phyloP scores from a whole-genome alignment of 2,113 vertebrate species.

The Pogonocichla stellata region DNA sequence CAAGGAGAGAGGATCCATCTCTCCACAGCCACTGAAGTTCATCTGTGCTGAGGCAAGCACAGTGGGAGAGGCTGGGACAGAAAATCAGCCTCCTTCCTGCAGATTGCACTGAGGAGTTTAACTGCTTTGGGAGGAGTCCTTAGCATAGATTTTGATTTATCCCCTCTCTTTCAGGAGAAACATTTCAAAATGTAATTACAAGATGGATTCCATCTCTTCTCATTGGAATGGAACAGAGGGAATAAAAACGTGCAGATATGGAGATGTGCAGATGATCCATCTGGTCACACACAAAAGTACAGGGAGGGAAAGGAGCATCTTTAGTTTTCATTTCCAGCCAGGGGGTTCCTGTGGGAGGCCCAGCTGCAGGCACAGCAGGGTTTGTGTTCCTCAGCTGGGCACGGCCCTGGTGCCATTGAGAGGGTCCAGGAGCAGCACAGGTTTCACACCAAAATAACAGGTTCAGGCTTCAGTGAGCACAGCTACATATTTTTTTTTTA shows the following conservation, averaged over 20 bases:
- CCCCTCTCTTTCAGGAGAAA: background rate
- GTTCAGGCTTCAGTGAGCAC: background rate
- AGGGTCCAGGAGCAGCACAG: background rate
- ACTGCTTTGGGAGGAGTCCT: background rate
- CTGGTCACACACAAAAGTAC: background rate
- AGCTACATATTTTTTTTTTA: background rate
- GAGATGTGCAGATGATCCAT: background rate
- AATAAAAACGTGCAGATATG: rapidly evolving
- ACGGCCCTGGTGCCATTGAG: rapidly evolving
- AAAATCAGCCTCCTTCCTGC: background rate
- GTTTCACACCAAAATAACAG: background rate
- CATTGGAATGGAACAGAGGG: background rate
- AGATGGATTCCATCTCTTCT: background rate
- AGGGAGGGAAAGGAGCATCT: background rate
- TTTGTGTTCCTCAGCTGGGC: background rate
- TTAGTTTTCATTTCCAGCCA: background rate
- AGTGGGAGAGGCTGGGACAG: background rate
- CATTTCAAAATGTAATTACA: background rate
- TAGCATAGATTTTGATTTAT: background rate
- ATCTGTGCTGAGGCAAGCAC: background rate
- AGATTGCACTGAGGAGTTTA: background rate
- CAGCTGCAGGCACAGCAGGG: background rate
- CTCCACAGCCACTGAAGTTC: background rate
- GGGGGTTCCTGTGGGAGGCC: background rate
- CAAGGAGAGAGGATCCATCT: rapidly evolving